Evolutionary conservation across 2,113 vertebrate genomes (phyloP).

Genomic region (Takifugu flavidus): DNA sequence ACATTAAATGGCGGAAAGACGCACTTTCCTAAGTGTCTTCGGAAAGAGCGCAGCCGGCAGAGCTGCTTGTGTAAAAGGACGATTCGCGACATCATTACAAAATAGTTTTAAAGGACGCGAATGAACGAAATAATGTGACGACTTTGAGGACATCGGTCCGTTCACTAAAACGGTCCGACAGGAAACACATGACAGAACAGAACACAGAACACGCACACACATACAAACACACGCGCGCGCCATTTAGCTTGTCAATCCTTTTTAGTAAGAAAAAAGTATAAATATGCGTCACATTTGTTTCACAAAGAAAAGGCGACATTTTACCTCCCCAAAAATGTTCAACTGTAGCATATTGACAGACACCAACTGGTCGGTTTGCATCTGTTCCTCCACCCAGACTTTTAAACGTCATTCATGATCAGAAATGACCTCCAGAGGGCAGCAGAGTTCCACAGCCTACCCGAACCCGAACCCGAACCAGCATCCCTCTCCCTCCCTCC

Average conservation of each 20-base stretch:
- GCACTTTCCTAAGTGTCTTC: neutral
- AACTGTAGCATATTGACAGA: too few relatives aligned
- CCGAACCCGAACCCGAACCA: too few relatives aligned
- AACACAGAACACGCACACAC: slow-evolving; percentile 2
- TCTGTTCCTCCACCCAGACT: too few relatives aligned
- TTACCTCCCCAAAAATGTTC: too few relatives aligned
- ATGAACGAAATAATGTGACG: neutral
- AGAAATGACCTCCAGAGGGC: neutral
- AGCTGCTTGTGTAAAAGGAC: neutral
- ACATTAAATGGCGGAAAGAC: neutral
- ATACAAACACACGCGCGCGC: neutral
- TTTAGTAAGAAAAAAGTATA: too few relatives aligned
- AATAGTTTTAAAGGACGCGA: fast-evolving
- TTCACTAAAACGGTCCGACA: slow-evolving; percentile 36
- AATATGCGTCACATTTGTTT: too few relatives aligned
- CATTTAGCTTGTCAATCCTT: too few relatives aligned
- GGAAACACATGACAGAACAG: slow-evolving; percentile 25
- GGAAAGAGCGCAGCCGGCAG: neutral
- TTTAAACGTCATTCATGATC: too few relatives aligned
- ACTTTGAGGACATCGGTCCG: slow-evolving; percentile 8
- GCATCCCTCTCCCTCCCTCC: neutral
- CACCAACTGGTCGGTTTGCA: too few relatives aligned
- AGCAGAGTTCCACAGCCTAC: neutral
- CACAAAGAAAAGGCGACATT: too few relatives aligned
- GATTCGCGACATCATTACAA: fast-evolving